Percentiles rank a stretch among this genome's conserved stretches.
Evolutionary conservation across 2,888 invertebrate species (phyloP).

Genomic region (Belgica antarctica): DNA sequence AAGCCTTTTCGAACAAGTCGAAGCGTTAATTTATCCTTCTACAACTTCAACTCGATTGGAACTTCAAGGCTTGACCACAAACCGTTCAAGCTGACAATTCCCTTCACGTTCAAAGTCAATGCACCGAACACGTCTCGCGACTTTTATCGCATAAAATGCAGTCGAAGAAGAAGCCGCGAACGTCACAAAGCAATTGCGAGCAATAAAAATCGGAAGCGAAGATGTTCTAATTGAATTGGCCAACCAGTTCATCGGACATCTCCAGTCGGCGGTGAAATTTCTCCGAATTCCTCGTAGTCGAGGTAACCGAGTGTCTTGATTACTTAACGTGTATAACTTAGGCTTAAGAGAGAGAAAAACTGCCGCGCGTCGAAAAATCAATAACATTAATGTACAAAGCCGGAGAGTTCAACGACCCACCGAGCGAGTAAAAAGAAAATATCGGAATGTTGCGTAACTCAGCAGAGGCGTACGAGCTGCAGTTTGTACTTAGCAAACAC

Average conservation of each 20-base stretch:
- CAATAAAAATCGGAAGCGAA: conserved; percentile 13
- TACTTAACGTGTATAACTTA: too few relatives aligned
- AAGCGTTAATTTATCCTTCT: background rate
- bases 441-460: conserved; percentile 21
- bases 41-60: too few relatives aligned
- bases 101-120: background rate
- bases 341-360: conserved; percentile 4
- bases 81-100: too few relatives aligned
- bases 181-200: conserved; percentile 1
- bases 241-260: too few relatives aligned
- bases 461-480: conserved; percentile 10
- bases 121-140: background rate
- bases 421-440: too few relatives aligned
- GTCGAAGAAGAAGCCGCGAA: background rate
- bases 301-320: too few relatives aligned
- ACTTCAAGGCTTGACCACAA: too few relatives aligned
- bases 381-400: background rate
- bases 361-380: background rate
- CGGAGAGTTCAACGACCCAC: background rate
- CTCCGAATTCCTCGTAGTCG: background rate
- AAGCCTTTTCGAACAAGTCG: background rate
- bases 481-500: background rate
- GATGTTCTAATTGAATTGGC: background rate
- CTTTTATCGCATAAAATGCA: conserved; percentile 11
- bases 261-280: background rate